Percentiles rank a stretch among this genome's conserved stretches.
Evolutionary conservation across 2,888 invertebrate species (phyloP).

Genomic region (Xylophagus ater): DNA sequence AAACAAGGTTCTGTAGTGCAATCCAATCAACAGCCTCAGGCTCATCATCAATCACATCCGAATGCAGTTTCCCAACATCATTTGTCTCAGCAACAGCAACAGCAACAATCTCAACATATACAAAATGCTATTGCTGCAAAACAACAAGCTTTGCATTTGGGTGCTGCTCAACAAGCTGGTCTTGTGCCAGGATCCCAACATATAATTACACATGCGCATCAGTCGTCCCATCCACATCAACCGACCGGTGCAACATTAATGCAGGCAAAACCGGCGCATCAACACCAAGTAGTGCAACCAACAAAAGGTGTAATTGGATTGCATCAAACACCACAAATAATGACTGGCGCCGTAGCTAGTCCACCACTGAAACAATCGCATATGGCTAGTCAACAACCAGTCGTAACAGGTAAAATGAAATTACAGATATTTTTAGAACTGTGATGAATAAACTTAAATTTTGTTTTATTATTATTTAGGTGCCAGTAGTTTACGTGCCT

Average conservation of each 20-base stretch:
- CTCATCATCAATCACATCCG: constrained; percentile 7
- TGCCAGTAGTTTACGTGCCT: constrained; percentile 43
- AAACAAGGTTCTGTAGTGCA: constrained; percentile 19
- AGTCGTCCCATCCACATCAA: constrained; percentile 33
- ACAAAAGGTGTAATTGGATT: constrained; percentile 33
- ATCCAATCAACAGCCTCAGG: too few species aligned
- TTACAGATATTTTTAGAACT: background rate
- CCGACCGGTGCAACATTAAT: constrained; percentile 25
- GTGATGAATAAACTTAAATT: background rate
- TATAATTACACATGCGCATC: constrained; percentile 27
- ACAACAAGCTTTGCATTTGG: background rate
- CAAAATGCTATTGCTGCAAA: background rate
- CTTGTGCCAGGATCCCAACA: constrained; percentile 18
- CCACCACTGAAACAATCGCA: constrained; percentile 43
- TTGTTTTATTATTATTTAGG: constrained; percentile 25
- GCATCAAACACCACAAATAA: constrained; percentile 38
- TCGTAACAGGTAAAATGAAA: constrained; percentile 35
- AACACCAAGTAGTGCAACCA: constrained; percentile 13
- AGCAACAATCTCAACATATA: constrained; percentile 22
- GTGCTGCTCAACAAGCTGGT: constrained; percentile 5
- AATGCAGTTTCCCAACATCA: constrained; percentile 9
- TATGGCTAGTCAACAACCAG: constrained; percentile 38
- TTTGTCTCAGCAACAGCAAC: constrained; percentile 16
- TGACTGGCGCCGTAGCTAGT: constrained; percentile 45
- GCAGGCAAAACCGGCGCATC: constrained; percentile 20